A percentile compares a stretch with the other conserved stretches of the same genome.
Conservation (phyloP, 2,888 invertebrate genomes). For the Dryobota labecula region DNA sequence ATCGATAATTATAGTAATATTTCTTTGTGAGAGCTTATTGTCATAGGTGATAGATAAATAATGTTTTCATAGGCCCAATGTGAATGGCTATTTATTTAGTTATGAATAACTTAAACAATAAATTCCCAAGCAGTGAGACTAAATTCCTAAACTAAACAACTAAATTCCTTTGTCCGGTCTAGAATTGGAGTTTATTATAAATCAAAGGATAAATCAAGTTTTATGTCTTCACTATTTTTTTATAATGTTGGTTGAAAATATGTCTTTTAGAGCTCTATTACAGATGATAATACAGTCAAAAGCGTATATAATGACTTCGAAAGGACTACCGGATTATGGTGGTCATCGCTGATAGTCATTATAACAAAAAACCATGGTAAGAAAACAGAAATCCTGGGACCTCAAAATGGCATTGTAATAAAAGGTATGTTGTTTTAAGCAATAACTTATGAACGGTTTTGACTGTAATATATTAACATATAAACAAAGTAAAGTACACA, state of each 20-base stretch:
- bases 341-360: no score
- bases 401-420: no score
- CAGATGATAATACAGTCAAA: not conserved
- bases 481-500: constrained; percentile 4
- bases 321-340: no score
- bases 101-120: not conserved
- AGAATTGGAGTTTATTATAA: not conserved
- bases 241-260: not conserved
- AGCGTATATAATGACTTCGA: no score
- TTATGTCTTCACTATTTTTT: not conserved
- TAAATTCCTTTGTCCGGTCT: not conserved
- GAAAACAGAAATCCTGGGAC: no score
- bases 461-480: no score
- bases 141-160: not conserved
- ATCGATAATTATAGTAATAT: not conserved
- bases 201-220: not conserved
- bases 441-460: no score
- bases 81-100: not conserved
- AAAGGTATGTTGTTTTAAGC: no score
- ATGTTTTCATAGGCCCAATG: not conserved
- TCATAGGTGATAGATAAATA: not conserved
- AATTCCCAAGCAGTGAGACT: not conserved
- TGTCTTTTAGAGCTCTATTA: not conserved
- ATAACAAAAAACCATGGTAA: no score
- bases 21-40: not conserved